These are phyloP conservation scores for Crepidodera aurea DNA, from an alignment of 2,888 invertebrate genomes.

Conservation along the genomic window DNA sequence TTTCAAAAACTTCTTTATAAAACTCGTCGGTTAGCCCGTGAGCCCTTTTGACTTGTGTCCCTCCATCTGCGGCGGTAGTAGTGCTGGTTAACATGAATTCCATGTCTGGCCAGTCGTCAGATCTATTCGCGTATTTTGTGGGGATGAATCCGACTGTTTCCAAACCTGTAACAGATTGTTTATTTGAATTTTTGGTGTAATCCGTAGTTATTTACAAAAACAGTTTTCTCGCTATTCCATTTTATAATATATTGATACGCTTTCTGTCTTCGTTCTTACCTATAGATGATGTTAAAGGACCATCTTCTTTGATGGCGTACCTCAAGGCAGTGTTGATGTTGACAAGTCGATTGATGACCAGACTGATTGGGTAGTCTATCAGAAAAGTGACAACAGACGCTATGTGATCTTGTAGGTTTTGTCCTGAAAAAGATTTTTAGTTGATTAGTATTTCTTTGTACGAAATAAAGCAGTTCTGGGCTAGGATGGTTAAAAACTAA, in stretches of 20 bases:
- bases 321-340: slow-evolving; percentile 84
- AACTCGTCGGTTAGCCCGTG: slow-evolving; percentile 85
- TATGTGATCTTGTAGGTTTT: slow-evolving; percentile 89
- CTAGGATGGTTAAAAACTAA: too few species aligned
- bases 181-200: too few species aligned
- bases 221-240: too few species aligned
- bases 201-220: too few species aligned
- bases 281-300: slow-evolving; percentile 85
- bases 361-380: slow-evolving; percentile 80
- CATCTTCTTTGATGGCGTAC: slow-evolving; percentile 86
- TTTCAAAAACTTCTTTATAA: slow-evolving; percentile 77
- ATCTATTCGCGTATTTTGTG: slow-evolving; percentile 85
- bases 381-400: slow-evolving; percentile 85
- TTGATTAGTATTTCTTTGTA: too few species aligned
- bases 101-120: slow-evolving; percentile 91
- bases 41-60: slow-evolving; percentile 74
- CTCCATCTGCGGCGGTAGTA: slow-evolving; percentile 85
- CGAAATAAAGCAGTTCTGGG: too few species aligned
- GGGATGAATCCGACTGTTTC: slow-evolving; percentile 89
- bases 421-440: slow-evolving; percentile 69
- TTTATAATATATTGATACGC: too few species aligned
- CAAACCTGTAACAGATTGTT: slow-evolving; percentile 58
- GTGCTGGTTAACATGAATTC: slow-evolving; percentile 89
- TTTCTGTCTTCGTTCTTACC: slow-evolving; percentile 60
- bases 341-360: slow-evolving; percentile 82